These are phyloP conservation scores for Montipora capitata DNA, from an alignment of 92 coral and sea anemone species.

Conservation along the genomic window DNA sequence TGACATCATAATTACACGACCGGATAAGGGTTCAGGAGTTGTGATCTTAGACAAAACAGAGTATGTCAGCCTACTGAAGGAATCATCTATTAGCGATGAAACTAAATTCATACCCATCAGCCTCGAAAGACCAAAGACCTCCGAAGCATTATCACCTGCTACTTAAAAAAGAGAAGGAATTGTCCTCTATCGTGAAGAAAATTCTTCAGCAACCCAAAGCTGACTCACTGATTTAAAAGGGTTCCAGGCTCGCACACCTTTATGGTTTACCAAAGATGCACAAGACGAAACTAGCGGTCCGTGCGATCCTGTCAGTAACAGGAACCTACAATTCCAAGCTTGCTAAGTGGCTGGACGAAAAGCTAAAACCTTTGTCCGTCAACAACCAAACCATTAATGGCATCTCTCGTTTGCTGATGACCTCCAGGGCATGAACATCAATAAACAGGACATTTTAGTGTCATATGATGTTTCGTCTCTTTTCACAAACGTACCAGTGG, in stretches of 20 bases:
- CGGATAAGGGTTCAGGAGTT: slow-evolving; percentile 41
- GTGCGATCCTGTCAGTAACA: slow-evolving; percentile 39
- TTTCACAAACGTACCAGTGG: not conserved
- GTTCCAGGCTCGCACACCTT: slow-evolving; percentile 49
- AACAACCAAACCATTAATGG: not conserved
- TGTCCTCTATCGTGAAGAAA: slow-evolving; percentile 6
- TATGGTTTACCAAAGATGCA: slow-evolving; percentile 64
- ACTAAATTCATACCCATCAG: slow-evolving; percentile 4
- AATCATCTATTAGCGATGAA: slow-evolving; percentile 42
- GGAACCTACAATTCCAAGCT: slow-evolving; percentile 41
- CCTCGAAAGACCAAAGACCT: not conserved
- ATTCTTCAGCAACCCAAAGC: slow-evolving; percentile 41
- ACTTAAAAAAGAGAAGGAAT: slow-evolving; percentile 44
- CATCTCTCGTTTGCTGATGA: not conserved
- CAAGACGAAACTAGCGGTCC: slow-evolving; percentile 23
- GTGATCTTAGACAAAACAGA: slow-evolving; percentile 46
- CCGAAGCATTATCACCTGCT: slow-evolving; percentile 14
- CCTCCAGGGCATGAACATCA: not conserved
- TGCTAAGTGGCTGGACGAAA: slow-evolving; percentile 16
- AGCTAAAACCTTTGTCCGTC: not conserved
- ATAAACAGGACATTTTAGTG: not conserved
- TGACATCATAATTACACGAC: slow-evolving; percentile 36
- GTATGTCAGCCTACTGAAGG: slow-evolving; percentile 43
- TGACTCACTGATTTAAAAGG: slow-evolving; percentile 39
- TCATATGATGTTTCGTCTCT: not conserved